Conservation (phyloP, 35 echinoderm and acorn worm genomes). For the Acanthaster planci region DNA sequence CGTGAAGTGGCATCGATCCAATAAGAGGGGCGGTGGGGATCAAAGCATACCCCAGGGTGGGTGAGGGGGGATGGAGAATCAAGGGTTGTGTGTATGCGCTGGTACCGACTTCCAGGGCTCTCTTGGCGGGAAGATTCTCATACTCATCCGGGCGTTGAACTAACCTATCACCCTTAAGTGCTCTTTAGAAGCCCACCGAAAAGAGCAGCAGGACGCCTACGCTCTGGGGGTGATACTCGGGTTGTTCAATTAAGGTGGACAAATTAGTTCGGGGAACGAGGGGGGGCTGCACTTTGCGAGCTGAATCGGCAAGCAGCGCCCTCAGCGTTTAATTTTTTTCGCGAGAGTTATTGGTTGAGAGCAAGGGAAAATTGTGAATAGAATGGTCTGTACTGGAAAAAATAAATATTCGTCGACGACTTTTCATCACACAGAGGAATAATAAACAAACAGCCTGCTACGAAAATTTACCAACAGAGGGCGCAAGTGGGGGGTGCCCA, state of each 20-base stretch:
- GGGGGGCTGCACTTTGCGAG: background rate
- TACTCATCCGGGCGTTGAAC: too few species aligned
- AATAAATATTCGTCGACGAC: too few species aligned
- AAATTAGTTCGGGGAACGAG: background rate
- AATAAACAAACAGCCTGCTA: too few species aligned
- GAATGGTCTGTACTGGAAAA: too few species aligned
- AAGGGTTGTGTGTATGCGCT: background rate
- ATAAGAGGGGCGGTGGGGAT: conserved; percentile 8
- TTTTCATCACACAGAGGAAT: too few species aligned
- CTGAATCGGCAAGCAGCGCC: background rate
- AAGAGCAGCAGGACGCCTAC: background rate
- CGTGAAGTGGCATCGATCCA: background rate
- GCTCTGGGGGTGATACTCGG: background rate
- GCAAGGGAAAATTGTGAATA: too few species aligned
- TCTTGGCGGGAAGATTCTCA: background rate
- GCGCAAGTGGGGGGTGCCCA: too few species aligned
- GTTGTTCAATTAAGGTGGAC: background rate
- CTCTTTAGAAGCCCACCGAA: too few species aligned
- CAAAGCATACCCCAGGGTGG: background rate
- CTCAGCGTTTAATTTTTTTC: too few species aligned
- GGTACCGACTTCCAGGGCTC: background rate
- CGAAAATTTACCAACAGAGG: too few species aligned
- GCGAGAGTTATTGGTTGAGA: too few species aligned
- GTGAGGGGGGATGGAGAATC: background rate
- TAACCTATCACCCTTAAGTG: too few species aligned